These are phyloP conservation scores for Nomada lathburiana DNA, from an alignment of 2,888 invertebrate genomes.

Conservation along the genomic window DNA sequence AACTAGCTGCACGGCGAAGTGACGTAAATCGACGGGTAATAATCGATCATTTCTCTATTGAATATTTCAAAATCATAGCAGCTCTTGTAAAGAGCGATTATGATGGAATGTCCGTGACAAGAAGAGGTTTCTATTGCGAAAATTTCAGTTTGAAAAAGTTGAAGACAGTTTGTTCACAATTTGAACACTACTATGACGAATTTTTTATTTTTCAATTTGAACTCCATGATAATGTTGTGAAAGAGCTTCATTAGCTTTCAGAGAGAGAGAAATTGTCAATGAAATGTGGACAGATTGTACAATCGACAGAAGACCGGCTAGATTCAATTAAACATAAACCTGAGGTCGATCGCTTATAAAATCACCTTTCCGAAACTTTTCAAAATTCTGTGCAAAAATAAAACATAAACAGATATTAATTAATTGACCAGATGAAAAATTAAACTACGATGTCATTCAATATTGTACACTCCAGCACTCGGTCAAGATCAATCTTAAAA, in stretches of 20 bases:
- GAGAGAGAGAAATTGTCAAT: no score
- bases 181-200: no score
- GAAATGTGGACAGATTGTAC: no score
- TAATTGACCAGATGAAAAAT: no score
- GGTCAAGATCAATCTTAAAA: background rate
- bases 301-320: background rate
- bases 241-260: no score
- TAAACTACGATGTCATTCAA: background rate
- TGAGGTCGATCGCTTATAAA: no score
- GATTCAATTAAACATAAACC: background rate
- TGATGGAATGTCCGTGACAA: background rate
- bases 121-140: background rate
- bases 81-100: background rate
- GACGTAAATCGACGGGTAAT: background rate
- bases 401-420: no score
- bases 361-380: no score
- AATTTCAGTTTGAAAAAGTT: background rate
- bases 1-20: background rate
- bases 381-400: no score
- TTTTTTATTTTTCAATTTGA: no score
- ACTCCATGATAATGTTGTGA: no score
- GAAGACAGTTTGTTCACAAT: no score
- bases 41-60: background rate
- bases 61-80: background rate
- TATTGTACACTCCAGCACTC: background rate